Base-by-base conservation (phyloP, 1,140 invertebrate genomes). In the Pogonomyrmex californicus region DNA sequence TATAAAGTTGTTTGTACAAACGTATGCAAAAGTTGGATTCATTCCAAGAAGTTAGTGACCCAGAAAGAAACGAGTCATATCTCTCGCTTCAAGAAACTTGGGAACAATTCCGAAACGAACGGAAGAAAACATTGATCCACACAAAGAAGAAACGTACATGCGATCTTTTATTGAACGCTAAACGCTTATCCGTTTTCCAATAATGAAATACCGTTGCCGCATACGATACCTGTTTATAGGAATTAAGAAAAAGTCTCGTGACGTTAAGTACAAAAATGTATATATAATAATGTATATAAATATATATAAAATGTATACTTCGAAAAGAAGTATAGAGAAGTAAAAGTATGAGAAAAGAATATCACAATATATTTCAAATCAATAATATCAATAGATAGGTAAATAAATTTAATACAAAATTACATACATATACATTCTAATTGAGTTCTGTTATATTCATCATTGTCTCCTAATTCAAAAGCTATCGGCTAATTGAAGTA, bases 341-440 rank as follows among this genome's bases (percentile, higher is more conserved):
- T 51, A 10, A 63, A 65, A 30, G 7, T 38, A 36, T 10, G 33
- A 51, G 33, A 51, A 65, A 51, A 17, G 36, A 76, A 60, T 60
- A 56, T 36, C 10, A 23, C 5, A 9, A 44, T 62, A 41, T 47
- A 62, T 62, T 38, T 17, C 17, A 4, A 79, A 58, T 41, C 4
- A 17, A 44, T 10, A 17, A 7, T 60, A 14, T 51, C 2, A 23
- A 41, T 12, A 77, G 12, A 49, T 70, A 2, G 0, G 23, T 23
- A 82, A 85, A 86, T 88, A 87, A 89, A 91, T 85, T 90, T 78
- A 83, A 70, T 78, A 70, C 71, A 83, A 23, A 23, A 73, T 76
- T 82, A 86, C n/a, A 63, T 38, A n/a, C 4, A 9, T 0, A 44
- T 38, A 10, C 41, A 41, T 38, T 10, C 10, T 60, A 1, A 60